Percentiles rank a stretch among this genome's conserved stretches.
Evolutionary conservation across 2,797 vertebrate genomes (phyloP).

Genomic region (Sebastes aleutianus): DNA sequence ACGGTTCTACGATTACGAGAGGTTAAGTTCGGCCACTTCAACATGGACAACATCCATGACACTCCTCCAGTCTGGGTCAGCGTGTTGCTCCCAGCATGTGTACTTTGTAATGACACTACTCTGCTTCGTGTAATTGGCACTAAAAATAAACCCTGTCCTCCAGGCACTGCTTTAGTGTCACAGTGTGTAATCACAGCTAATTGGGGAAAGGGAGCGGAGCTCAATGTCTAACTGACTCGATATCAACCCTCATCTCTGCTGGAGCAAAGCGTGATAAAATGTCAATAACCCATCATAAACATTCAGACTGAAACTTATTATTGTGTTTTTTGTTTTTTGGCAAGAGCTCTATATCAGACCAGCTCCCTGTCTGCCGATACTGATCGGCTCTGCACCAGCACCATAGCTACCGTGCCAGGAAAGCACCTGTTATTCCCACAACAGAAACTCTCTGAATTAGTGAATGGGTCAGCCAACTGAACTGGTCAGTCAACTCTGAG

Average conservation of each 20-base stretch:
- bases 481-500: constrained; percentile 55
- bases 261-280: constrained; percentile 12
- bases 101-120: constrained; percentile 49
- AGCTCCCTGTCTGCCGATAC: background rate
- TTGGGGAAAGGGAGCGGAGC: constrained; percentile 29
- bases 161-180: constrained; percentile 24
- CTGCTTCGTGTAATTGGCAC: constrained; percentile 47
- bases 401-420: background rate
- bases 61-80: constrained; percentile 15
- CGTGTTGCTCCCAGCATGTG: constrained; percentile 6
- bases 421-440: constrained; percentile 31
- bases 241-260: constrained; percentile 2
- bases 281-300: constrained; percentile 41
- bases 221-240: constrained; percentile 24
- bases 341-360: background rate
- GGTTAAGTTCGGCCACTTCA: background rate
- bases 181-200: constrained; percentile 33
- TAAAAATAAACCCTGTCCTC: constrained; percentile 58
- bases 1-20: constrained; percentile 4
- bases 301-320: background rate
- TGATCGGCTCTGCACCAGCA: background rate
- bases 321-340: background rate
- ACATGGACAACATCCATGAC: constrained; percentile 9
- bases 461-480: constrained; percentile 42
- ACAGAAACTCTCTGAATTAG: constrained; percentile 15